Percentiles rank a stretch among this genome's conserved stretches.
phyloP scores from a whole-genome alignment of 2,797 vertebrate genomes.

The Spinus olivaceus region DNA sequence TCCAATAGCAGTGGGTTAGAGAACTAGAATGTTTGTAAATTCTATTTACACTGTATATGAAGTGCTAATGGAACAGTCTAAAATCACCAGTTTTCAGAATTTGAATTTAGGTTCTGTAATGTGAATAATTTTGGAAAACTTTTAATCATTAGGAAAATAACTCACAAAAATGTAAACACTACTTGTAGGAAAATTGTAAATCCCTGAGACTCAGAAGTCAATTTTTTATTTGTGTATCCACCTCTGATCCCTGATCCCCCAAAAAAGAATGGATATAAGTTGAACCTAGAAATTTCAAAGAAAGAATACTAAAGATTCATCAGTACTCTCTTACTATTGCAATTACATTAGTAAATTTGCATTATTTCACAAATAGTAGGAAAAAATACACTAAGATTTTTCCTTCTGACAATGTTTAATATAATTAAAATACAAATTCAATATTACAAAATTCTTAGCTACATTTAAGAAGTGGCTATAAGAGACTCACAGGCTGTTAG shows the following conservation, averaged over 20 bases:
- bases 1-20: neutral
- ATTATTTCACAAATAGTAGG: neutral
- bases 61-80: neutral
- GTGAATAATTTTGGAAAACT: neutral
- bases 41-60: neutral
- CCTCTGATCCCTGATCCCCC: fast-evolving
- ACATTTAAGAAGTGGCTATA: neutral
- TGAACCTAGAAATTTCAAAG: neutral
- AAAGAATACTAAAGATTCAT: neutral
- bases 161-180: neutral
- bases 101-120: neutral
- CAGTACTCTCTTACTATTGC: neutral
- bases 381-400: neutral
- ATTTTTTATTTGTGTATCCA: neutral
- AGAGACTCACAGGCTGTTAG: neutral
- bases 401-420: neutral
- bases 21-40: neutral
- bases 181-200: neutral
- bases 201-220: neutral
- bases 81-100: neutral
- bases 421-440: neutral
- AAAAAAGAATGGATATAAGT: neutral
- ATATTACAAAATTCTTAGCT: neutral
- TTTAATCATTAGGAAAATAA: neutral
- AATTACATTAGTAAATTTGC: neutral